These are phyloP conservation scores for Benitochromis conjunctus DNA, from an alignment of 2,113 vertebrate genomes.

Conservation along the genomic window DNA sequence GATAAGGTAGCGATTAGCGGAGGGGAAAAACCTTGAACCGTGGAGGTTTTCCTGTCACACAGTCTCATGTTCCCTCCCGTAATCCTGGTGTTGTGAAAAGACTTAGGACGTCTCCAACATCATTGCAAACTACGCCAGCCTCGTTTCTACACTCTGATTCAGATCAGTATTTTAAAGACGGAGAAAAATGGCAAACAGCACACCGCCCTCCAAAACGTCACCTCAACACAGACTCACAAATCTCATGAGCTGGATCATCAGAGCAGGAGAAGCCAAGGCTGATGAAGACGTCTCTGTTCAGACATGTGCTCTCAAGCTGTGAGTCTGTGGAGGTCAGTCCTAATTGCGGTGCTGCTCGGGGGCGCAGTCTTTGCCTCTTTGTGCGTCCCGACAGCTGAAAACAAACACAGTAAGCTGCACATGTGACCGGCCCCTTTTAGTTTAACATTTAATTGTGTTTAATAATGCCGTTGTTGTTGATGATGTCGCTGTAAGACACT, in stretches of 20 bases:
- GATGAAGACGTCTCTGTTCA: background rate
- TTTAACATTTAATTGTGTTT: background rate
- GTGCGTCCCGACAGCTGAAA: background rate
- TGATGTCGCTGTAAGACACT: background rate
- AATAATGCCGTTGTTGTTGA: background rate
- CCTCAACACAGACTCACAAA: background rate
- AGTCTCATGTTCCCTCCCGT: no score
- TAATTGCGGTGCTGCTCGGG: background rate
- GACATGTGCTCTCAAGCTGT: slow-evolving; percentile 30
- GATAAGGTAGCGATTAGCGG: no score
- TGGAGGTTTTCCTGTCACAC: no score
- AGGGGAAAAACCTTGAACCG: no score
- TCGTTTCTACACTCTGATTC: background rate
- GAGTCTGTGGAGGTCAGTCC: background rate
- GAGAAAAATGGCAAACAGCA: background rate
- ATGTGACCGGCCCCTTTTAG: background rate
- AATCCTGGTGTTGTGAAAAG: background rate
- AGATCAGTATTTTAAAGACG: background rate
- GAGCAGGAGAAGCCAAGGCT: background rate
- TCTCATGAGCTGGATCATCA: background rate
- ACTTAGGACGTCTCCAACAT: background rate
- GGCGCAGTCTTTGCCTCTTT: background rate
- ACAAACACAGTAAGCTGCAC: background rate
- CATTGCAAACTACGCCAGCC: background rate
- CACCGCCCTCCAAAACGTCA: background rate